Conservation (phyloP, 2,797 vertebrate species). For the Prionace glauca region DNA sequence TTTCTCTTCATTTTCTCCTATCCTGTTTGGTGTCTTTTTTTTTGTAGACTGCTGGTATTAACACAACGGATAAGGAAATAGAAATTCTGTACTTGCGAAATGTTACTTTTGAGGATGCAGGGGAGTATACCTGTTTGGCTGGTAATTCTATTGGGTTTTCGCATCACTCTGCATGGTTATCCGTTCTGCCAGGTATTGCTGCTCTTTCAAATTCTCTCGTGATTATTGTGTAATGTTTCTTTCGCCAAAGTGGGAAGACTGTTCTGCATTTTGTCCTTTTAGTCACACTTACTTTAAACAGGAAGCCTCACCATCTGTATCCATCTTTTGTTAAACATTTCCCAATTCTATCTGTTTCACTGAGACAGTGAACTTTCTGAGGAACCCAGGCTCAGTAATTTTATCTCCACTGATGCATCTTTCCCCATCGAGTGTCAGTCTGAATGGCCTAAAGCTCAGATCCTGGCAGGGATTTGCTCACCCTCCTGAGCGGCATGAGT, state of each 20-base stretch:
- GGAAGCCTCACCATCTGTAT: neutral
- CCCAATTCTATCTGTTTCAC: neutral
- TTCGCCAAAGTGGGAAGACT: neutral
- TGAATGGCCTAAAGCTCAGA: neutral
- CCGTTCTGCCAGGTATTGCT: constrained; percentile 91
- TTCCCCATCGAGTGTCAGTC: neutral
- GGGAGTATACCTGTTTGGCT: constrained; percentile 98
- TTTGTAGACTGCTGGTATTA: constrained; percentile 93
- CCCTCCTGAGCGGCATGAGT: neutral
- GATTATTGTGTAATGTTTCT: neutral
- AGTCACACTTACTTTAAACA: neutral
- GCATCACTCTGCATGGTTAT: constrained; percentile 98
- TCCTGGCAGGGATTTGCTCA: neutral
- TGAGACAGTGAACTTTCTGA: neutral
- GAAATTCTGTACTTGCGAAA: constrained; percentile 95
- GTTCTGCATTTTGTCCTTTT: neutral
- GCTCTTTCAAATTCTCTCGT: constrained; percentile 36
- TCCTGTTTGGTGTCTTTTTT: constrained; percentile 49
- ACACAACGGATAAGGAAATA: constrained; percentile 98
- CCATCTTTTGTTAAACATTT: neutral
- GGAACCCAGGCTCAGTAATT: neutral
- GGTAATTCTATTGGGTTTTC: constrained; percentile 98
- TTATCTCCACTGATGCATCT: neutral
- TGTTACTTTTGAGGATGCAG: constrained; percentile 97
- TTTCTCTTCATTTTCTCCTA: constrained; percentile 52